Evolutionary conservation across 2,113 vertebrate genomes (phyloP), one percentile per base, ranked within the genome.

Genomic region (Scortum barcoo): DNA sequence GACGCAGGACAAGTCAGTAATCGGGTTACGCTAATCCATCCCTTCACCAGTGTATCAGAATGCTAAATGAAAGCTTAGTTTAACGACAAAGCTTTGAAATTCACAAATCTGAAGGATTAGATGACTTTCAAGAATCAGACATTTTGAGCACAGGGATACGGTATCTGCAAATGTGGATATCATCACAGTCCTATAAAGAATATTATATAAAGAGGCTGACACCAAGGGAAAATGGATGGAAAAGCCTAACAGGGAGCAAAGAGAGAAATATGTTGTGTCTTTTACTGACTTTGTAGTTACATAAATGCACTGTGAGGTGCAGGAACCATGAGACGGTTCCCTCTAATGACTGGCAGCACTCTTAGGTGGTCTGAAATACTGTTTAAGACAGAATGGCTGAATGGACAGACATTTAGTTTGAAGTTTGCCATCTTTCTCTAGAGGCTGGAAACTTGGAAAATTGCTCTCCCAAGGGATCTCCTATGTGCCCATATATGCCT

Each of bases 11-110:
- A 57, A 78, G 79, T 76, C 58, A 6, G 56, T 91, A 91, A 92
- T 92, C 88, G 60, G 89, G 86, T 93, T 93, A 92, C 11, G 62
- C 46, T 93, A 93, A 95, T 93, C 91, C 91, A 46, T 86, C 78
- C 87, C 88, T 83, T 89, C 89, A 81, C 80, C 83, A 88, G 77
- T 91, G 87, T 87, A 87, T 86, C 86, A 90, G 86, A 91, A 92
- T 93, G 83, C 82, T 89, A 84, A 94, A 92, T 78, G 80, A 92
- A 91, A 89, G 91, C 88, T 93, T 91, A 91, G 85, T 61, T 91
- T 51, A 76, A 78, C 30, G 81, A 78, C 86, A 88, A 90, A 81
- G 89, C 91, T 90, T 86, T 89, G 83, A 90, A 90, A 92, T 88
- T 89, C 83, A 81, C 73, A 84, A 89, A 90, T 92, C 85, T 86